These are phyloP conservation scores for Toxotes lorentzi DNA, from an alignment of 2,797 vertebrate genomes.

Conservation along the genomic window DNA sequence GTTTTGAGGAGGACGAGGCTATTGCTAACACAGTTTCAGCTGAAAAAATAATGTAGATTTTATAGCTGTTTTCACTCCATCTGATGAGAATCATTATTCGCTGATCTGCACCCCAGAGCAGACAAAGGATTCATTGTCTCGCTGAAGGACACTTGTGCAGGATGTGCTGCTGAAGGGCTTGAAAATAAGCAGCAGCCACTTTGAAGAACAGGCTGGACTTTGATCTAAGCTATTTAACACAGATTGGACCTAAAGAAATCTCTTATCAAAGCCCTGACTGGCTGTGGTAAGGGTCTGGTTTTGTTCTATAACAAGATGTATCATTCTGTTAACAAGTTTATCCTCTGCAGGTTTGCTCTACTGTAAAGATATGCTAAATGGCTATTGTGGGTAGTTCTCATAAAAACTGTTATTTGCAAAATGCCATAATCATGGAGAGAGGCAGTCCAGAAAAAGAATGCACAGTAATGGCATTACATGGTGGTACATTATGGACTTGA, in stretches of 20 bases:
- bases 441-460: neutral
- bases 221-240: constrained; percentile 40
- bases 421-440: neutral
- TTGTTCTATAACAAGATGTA: neutral
- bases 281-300: constrained; percentile 21
- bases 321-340: neutral
- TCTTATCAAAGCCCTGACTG: constrained; percentile 31
- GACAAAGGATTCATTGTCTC: constrained; percentile 15
- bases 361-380: neutral
- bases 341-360: neutral
- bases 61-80: neutral
- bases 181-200: constrained; percentile 41
- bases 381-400: neutral
- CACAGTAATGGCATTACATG: neutral
- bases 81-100: constrained; percentile 23
- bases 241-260: constrained; percentile 13
- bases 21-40: constrained; percentile 7
- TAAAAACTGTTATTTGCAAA: neutral
- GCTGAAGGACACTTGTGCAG: constrained; percentile 29
- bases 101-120: constrained; percentile 14
- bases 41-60: constrained; percentile 25
- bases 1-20: neutral
- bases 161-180: constrained; percentile 13
- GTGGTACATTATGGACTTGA: neutral
- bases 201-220: constrained; percentile 33